Conservation (phyloP, 2,888 invertebrate genomes). For the Herminia tarsipennalis region DNA sequence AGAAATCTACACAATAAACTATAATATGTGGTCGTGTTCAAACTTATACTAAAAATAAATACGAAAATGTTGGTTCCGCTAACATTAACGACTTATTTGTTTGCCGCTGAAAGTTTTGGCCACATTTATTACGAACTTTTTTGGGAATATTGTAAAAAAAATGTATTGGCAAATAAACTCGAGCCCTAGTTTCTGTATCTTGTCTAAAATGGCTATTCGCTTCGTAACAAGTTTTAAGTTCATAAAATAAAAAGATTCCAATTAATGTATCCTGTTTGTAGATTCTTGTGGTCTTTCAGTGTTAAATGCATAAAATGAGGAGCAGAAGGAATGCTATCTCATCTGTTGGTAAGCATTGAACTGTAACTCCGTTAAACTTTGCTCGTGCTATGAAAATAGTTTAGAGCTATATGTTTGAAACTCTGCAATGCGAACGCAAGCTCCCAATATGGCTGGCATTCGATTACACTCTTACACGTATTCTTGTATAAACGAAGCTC, state of each 20-base stretch:
- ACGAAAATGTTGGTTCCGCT: background rate
- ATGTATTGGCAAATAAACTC: constrained; percentile 36
- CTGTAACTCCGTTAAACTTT: background rate
- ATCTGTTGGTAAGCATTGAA: background rate
- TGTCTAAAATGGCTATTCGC: constrained; percentile 17
- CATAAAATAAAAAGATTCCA: background rate
- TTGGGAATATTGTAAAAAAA: constrained; percentile 37
- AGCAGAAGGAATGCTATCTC: background rate
- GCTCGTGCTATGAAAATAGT: background rate
- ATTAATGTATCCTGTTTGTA: background rate
- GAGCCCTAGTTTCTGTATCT: constrained; percentile 17
- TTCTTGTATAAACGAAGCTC: too few relatives aligned
- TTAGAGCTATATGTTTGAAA: background rate
- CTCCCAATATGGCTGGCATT: background rate
- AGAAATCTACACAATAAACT: background rate
- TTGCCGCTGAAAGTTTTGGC: constrained; percentile 37
- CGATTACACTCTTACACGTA: background rate
- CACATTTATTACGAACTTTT: constrained; percentile 50
- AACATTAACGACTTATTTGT: constrained; percentile 35
- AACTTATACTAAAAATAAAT: constrained; percentile 5
- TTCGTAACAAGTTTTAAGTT: background rate
- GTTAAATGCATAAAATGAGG: too few relatives aligned
- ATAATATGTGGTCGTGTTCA: background rate
- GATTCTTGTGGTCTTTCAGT: too few relatives aligned
- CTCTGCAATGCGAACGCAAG: constrained; percentile 4